These are phyloP conservation scores for Cantharis rufa DNA, from an alignment of 2,888 invertebrate species.

Conservation along the genomic window DNA sequence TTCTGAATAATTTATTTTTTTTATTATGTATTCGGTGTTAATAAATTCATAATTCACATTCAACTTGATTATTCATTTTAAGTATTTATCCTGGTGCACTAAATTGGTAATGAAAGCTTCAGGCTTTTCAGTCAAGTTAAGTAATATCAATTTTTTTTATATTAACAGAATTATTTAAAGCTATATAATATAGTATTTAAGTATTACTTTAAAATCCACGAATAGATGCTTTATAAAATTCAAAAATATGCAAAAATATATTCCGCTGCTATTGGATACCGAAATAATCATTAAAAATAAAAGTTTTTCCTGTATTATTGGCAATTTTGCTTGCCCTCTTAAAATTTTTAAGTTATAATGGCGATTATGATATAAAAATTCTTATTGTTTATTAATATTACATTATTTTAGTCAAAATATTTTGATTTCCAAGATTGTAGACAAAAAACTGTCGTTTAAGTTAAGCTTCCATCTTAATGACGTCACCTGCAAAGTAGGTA, in stretches of 20 bases:
- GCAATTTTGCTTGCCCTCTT: background rate
- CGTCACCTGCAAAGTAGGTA: background rate
- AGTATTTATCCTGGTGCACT: background rate
- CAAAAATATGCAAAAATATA: too few relatives aligned
- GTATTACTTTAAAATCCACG: too few relatives aligned
- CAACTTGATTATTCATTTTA: background rate
- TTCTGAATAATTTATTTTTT: background rate
- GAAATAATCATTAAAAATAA: background rate
- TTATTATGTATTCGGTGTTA: background rate
- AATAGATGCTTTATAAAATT: too few relatives aligned
- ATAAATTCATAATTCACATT: background rate
- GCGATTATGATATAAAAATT: background rate
- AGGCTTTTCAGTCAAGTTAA: background rate
- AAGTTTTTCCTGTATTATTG: background rate
- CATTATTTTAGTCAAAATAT: background rate
- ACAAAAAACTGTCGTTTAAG: slow-evolving; percentile 1
- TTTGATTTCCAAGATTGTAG: background rate
- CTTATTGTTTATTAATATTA: too few relatives aligned
- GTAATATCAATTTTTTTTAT: background rate
- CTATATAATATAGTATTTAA: background rate
- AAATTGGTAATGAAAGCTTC: background rate
- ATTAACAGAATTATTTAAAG: background rate
- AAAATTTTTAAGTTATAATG: background rate
- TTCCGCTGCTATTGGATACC: background rate
- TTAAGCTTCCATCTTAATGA: background rate